Percentiles rank a stretch among this genome's conserved stretches.
phyloP scores from a whole-genome alignment of 30 jellyfish, hydroid and myxozoan species.

The Mastigias papua region DNA sequence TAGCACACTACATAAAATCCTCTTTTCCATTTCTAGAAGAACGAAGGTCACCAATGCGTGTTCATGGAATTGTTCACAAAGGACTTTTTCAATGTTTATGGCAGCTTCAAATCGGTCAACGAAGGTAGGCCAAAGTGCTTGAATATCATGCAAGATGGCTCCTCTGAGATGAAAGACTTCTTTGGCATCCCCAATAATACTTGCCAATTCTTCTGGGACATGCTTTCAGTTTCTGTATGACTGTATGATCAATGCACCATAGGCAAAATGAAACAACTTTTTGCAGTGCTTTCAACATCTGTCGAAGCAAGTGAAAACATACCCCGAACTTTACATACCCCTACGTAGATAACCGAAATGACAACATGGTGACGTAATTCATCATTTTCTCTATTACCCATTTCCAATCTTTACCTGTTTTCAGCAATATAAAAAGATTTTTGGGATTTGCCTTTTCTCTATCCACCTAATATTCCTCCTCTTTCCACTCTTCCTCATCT shows the following conservation, averaged over 20 bases:
- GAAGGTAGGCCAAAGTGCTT: conserved; percentile 71
- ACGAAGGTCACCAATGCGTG: conserved; percentile 69
- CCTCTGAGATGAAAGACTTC: conserved; percentile 55
- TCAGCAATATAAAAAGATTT: no score
- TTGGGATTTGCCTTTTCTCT: no score
- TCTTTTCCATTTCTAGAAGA: conserved; percentile 9
- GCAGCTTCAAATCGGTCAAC: conserved; percentile 65
- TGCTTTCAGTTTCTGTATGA: conserved; percentile 7
- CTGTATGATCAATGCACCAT: not conserved
- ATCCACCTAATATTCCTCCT: no score
- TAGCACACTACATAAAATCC: not conserved
- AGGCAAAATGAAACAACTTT: not conserved
- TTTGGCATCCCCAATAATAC: conserved; percentile 49
- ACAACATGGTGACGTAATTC: no score
- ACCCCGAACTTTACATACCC: no score
- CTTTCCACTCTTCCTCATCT: no score
- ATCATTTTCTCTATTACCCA: no score
- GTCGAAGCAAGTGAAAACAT: no score
- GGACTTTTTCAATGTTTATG: conserved; percentile 68
- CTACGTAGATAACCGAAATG: no score
- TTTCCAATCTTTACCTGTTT: no score
- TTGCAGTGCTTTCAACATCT: not conserved
- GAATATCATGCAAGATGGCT: conserved; percentile 41
- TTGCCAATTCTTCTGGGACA: conserved; percentile 62
- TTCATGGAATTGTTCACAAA: conserved; percentile 60